Evolutionary conservation across 2,888 invertebrate genomes (phyloP).

Genomic region (Drosophila falleni): DNA sequence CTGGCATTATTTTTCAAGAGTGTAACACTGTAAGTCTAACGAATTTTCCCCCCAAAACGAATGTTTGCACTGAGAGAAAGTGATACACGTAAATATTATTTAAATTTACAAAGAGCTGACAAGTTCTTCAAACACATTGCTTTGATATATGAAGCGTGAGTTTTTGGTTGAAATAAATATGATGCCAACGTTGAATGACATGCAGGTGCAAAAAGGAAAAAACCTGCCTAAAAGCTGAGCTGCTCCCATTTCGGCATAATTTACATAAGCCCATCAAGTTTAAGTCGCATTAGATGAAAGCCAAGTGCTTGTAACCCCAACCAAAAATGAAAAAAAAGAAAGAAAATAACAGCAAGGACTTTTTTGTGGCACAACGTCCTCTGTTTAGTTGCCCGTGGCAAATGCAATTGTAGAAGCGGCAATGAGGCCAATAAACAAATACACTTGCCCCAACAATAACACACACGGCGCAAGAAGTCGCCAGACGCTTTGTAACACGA

Average conservation of each 20-base stretch:
- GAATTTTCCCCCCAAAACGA: background rate
- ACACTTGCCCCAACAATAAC: slow-evolving; percentile 59
- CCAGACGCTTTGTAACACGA: slow-evolving; percentile 45
- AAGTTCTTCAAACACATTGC: slow-evolving; percentile 19
- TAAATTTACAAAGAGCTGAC: slow-evolving; percentile 10
- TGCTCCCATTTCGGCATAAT: slow-evolving; percentile 51
- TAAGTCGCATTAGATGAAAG: slow-evolving; percentile 73
- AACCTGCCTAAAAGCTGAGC: slow-evolving; percentile 19
- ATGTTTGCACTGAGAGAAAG: background rate
- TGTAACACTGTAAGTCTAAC: background rate
- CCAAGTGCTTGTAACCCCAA: slow-evolving; percentile 65
- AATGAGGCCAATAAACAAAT: slow-evolving; percentile 78
- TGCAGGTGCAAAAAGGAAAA: slow-evolving; percentile 9
- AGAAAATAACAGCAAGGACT: slow-evolving; percentile 3
- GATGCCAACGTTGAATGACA: slow-evolving; percentile 47
- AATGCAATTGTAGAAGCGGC: slow-evolving; percentile 76
- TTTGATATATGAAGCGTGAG: slow-evolving; percentile 73
- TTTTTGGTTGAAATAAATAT: slow-evolving; percentile 46
- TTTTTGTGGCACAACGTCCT: slow-evolving; percentile 4
- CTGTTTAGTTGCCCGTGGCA: slow-evolving; percentile 77
- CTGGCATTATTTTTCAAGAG: slow-evolving; percentile 1
- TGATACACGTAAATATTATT: slow-evolving; percentile 16
- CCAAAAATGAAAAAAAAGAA: background rate
- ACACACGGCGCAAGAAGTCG: slow-evolving; percentile 49
- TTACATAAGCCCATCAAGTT: slow-evolving; percentile 76